phyloP scores from a whole-genome alignment of 2,888 invertebrate genomes.

The Trisateles emortualis region DNA sequence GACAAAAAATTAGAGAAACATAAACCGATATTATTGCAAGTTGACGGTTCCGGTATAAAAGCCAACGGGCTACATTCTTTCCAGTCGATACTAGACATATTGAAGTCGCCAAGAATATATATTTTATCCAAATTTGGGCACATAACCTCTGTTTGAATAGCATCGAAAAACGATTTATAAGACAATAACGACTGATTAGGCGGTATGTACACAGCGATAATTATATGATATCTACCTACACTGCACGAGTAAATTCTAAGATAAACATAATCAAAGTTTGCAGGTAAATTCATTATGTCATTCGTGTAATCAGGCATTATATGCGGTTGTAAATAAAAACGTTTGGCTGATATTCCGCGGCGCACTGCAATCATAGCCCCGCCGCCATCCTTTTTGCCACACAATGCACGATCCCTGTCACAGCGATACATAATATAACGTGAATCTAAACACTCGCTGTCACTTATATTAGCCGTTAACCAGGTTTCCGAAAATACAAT shows the following conservation, averaged over 20 bases:
- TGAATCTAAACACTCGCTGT: background rate
- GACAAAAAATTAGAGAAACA: background rate
- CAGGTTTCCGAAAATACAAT: slow-evolving; percentile 10
- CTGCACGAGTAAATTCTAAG: background rate
- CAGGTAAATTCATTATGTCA: too few relatives aligned
- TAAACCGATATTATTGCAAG: background rate
- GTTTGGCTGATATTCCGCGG: background rate
- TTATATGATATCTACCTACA: background rate
- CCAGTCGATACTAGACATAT: background rate
- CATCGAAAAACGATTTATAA: background rate
- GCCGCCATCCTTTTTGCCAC: background rate
- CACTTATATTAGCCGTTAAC: background rate
- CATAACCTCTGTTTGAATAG: background rate
- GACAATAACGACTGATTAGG: background rate
- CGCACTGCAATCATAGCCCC: background rate
- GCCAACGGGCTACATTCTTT: background rate
- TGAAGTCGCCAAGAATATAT: background rate
- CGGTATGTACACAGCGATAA: background rate
- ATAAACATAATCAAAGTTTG: background rate
- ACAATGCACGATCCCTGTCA: background rate
- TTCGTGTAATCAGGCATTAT: background rate
- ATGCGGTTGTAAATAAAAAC: background rate
- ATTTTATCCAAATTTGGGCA: background rate
- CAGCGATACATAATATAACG: background rate
- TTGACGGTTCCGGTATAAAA: background rate